Evolutionary conservation across 2,888 invertebrate species (phyloP).

Genomic region (Agrilus mali): DNA sequence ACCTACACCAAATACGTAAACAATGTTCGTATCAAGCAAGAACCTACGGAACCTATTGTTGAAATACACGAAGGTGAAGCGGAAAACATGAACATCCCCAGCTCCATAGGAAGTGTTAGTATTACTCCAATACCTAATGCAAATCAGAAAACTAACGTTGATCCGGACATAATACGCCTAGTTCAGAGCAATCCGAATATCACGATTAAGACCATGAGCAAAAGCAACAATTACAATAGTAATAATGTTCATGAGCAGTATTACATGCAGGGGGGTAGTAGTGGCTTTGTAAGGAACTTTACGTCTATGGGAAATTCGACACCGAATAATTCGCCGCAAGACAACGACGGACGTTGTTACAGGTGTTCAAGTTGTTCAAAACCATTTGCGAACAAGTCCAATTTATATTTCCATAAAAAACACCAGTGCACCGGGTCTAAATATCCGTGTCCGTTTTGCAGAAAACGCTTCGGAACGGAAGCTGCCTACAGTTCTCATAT

Average conservation of each 20-base stretch:
- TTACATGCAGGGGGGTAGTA: no score
- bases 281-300: no score
- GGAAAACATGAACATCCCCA: slow-evolving; percentile 10
- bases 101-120: slow-evolving; percentile 24
- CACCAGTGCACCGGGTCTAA: slow-evolving; percentile 33
- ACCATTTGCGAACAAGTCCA: slow-evolving; percentile 32
- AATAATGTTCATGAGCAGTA: background rate
- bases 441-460: slow-evolving; percentile 35
- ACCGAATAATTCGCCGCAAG: slow-evolving; percentile 5
- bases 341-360: slow-evolving; percentile 23
- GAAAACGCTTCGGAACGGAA: slow-evolving; percentile 33
- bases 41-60: slow-evolving; percentile 30
- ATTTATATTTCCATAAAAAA: slow-evolving; percentile 34
- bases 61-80: slow-evolving; percentile 28
- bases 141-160: slow-evolving; percentile 22
- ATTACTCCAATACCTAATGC: slow-evolving; percentile 30
- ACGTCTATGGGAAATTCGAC: background rate
- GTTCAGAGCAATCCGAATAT: slow-evolving; percentile 33
- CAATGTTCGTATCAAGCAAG: slow-evolving; percentile 23
- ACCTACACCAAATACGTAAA: slow-evolving; percentile 6
- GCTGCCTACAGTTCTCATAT: slow-evolving; percentile 36
- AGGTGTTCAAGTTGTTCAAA: slow-evolving; percentile 33
- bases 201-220: slow-evolving; percentile 24
- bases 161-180: slow-evolving; percentile 29
- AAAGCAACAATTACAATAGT: slow-evolving; percentile 2